Evolutionary conservation across 1,140 invertebrate species (phyloP), one percentile per base, ranked within the genome.

Genomic region (Trigoniulus corallinus): DNA sequence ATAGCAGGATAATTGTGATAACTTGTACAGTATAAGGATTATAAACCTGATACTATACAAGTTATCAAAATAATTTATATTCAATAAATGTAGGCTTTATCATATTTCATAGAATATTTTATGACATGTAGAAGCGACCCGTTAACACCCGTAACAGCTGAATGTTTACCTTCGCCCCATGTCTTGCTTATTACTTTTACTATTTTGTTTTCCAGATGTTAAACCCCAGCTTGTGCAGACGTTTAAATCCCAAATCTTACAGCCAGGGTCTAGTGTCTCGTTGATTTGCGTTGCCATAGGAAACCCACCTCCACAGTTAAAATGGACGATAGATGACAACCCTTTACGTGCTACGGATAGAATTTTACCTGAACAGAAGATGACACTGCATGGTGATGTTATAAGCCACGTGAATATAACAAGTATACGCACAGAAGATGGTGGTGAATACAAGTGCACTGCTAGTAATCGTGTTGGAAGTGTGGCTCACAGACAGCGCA

Each of bases 241-340:
- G 50, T 85, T 88, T 64, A 81, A 85, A 56, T 80, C 84, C 61
- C 81, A 85, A 64, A 86, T 81, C 29, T 66, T 88, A 40, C 81
- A 87, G 57, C 82, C 82, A 1, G 75, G 76, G 7, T 67, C 68
- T 15, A 58, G 63, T n/a, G 64, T 75, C 3, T 63, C 56, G 37
- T 59, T 88, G 41, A 64, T 77, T 50, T 88, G 84, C 61, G 63
- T 69, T 40, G 80, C 78, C 20, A 62, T 58, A 7, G 82, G 82
- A n/a, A 64, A 70, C 54, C 81, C 82, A 1, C 63, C 64, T 48
- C 80, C 82, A 24, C 66, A 73, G 45, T 75, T 86, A 40, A 67
- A 69, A 39, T 88, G 84, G 84, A 77, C 72, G 44, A 73, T 75
- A 55, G 80, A 81, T 60, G 75, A 74, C 12, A 65, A 75, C 18